Conservation (phyloP, 2,113 vertebrate genomes). For the Kryptolebias marmoratus region DNA sequence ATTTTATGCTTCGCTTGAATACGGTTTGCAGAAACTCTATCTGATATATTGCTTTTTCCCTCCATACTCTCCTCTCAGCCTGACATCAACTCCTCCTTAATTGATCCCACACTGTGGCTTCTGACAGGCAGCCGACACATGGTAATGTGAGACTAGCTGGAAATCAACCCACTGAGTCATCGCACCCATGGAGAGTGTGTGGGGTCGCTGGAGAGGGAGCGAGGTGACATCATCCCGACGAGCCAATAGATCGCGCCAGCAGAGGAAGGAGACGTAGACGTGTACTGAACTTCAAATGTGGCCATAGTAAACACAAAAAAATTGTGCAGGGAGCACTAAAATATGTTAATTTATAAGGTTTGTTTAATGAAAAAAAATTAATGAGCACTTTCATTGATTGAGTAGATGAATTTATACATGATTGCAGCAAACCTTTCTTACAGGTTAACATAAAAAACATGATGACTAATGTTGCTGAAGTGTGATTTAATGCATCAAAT, state of each 20-base stretch:
- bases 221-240: slow-evolving; percentile 52
- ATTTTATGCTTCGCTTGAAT: slow-evolving; percentile 8
- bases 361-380: no score
- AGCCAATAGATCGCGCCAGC: slow-evolving; percentile 31
- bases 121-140: slow-evolving; percentile 67
- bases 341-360: no score
- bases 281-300: background rate
- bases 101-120: slow-evolving; percentile 65
- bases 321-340: background rate
- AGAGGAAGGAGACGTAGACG: background rate
- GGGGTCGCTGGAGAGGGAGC: slow-evolving; percentile 34
- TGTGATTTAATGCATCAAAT: no score
- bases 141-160: slow-evolving; percentile 71
- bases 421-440: no score
- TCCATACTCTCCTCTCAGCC: slow-evolving; percentile 17
- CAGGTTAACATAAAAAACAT: no score
- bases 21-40: slow-evolving; percentile 19
- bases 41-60: slow-evolving; percentile 10
- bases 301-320: background rate
- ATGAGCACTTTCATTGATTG: no score
- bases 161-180: slow-evolving; percentile 68
- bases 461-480: no score
- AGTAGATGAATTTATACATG: no score
- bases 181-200: slow-evolving; percentile 34
- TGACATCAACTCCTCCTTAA: slow-evolving; percentile 67